Evolutionary conservation across 2,113 vertebrate species (phyloP).

Genomic region (Cynocephalus volans): DNA sequence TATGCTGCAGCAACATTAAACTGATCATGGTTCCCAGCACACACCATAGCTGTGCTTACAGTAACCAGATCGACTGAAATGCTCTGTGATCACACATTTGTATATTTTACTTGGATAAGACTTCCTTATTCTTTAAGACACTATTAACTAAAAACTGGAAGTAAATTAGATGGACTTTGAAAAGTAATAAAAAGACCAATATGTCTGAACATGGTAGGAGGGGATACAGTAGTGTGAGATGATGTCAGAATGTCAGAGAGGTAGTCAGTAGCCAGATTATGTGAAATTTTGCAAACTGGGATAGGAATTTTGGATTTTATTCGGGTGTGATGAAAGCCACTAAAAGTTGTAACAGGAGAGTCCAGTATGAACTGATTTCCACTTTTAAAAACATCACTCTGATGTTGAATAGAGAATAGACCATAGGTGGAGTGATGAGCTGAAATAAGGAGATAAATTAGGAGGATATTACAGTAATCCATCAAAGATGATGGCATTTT

Average conservation of each 20-base stretch:
- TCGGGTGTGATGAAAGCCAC: not conserved
- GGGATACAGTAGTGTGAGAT: not conserved
- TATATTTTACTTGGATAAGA: not conserved
- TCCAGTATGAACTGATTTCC: not conserved
- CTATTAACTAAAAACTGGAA: not conserved
- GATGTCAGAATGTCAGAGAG: not conserved
- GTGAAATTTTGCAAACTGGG: not conserved
- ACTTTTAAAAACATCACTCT: not conserved
- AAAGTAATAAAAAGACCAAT: not conserved
- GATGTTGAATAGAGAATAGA: not conserved
- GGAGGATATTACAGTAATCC: not conserved
- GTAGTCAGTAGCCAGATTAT: not conserved
- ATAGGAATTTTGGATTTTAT: not conserved
- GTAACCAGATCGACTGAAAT: not conserved
- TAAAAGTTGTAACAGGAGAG: not conserved
- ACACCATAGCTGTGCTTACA: not conserved
- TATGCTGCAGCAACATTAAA: not conserved
- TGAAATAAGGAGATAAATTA: not conserved
- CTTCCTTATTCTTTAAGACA: not conserved
- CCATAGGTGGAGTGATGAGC: not conserved
- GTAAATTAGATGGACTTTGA: not conserved
- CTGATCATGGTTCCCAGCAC: not conserved
- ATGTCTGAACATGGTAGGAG: not conserved
- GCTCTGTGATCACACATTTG: not conserved
- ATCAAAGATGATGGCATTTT: not conserved